Base-by-base conservation (phyloP, 2,888 invertebrate genomes). In the Augochlorella aurata region DNA sequence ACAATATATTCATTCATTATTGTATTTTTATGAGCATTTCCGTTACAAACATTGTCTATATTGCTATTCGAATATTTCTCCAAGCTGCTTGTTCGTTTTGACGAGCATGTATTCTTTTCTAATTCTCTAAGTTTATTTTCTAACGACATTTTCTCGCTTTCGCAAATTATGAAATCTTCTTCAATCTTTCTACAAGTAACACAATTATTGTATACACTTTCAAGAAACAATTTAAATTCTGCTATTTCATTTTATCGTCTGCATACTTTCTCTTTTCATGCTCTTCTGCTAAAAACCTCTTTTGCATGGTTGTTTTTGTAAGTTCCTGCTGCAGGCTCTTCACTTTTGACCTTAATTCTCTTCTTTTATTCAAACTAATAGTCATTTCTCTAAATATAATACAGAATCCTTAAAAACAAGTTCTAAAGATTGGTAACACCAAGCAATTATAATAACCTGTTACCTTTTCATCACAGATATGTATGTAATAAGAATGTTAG, bases 401-500 rank as follows among this genome's bases (percentile, higher is more conserved):
- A 38, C n/a, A 45, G 16, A 12, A 72, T 18, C 45, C 18, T 73
- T 21, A 24, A n/a, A 44, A 29, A 45, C 52, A n/a, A 47, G 47
- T 5, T 21, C 73, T 7, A 47, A 44, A 66, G 24, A 24, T n/a
- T 24, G 29, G 29, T 49, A 50, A 24, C 12, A 61, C 14, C 9
- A 74, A n/a, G 47, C 18, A 58, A 69, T 14, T 12, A 49, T 24
- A 14, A 74, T 47, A 18, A 74, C 12, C 5, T 38, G 50, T 21
- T 88, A 88, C 88, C 81, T 87, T 79, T 86, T 88, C 75, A 88
- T 81, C 9, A 86, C 81, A 65, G 79, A 58, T 82, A 88, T 84
- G 8, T 87, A 88, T 29, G 86, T 88, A 21, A 52, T 14, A 49
- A 97, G 92, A 0, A 95, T 95, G 47, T 94, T 92, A 0, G 95